Evolutionary conservation across 1,140 invertebrate species (phyloP).

Genomic region (Cyclargus thomasi): DNA sequence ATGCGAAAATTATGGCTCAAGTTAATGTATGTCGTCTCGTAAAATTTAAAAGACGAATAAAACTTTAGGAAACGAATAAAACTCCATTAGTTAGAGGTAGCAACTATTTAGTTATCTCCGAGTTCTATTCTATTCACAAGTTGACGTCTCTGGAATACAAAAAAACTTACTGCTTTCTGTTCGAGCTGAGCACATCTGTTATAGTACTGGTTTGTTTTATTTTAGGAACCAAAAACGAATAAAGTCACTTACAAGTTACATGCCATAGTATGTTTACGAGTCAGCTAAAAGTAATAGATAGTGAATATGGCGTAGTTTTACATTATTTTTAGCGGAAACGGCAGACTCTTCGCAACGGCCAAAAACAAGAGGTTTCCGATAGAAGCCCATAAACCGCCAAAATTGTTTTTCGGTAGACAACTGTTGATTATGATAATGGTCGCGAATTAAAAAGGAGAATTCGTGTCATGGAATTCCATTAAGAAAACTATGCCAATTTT

Average conservation of each 20-base stretch:
- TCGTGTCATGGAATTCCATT: neutral
- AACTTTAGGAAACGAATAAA: too few relatives aligned
- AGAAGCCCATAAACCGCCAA: too few relatives aligned
- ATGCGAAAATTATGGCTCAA: too few relatives aligned
- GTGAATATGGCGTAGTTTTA: too few relatives aligned
- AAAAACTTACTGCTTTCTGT: neutral
- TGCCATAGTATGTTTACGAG: neutral
- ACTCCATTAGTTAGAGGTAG: too few relatives aligned
- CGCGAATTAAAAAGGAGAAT: neutral
- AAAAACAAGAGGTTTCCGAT: too few relatives aligned
- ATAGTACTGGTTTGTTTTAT: neutral
- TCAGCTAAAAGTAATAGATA: neutral
- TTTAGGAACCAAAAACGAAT: neutral
- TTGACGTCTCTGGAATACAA: neutral
- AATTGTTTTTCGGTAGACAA: neutral
- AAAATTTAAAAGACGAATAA: too few relatives aligned
- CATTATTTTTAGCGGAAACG: too few relatives aligned
- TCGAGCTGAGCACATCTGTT: neutral
- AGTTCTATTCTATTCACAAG: too few relatives aligned
- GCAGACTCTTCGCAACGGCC: too few relatives aligned
- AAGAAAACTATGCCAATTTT: neutral
- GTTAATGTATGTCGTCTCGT: too few relatives aligned
- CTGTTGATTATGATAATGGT: neutral
- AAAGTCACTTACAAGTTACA: neutral
- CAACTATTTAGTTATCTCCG: too few relatives aligned